A percentile compares a stretch with the other conserved stretches of the same genome.
phyloP scores from a whole-genome alignment of 2,888 invertebrate species.

The Leptarthrus brevirostris region DNA sequence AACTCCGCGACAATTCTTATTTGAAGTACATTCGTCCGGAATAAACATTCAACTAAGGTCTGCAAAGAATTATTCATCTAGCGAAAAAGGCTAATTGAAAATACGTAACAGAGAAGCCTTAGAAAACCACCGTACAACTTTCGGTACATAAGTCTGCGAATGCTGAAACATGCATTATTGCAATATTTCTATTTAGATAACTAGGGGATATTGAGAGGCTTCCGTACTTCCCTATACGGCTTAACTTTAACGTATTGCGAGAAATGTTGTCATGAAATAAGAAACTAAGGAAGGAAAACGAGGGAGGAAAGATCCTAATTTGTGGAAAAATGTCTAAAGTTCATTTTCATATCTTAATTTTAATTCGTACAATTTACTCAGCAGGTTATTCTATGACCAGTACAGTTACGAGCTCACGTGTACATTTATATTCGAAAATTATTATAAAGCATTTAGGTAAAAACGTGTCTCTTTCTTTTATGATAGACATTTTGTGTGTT shows the following conservation, averaged over 20 bases:
- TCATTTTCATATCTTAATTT: no score
- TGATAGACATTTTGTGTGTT: no score
- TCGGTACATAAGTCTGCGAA: slow-evolving; percentile 3
- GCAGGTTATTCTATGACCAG: no score
- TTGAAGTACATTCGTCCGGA: slow-evolving; percentile 22
- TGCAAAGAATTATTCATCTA: not conserved
- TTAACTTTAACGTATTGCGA: not conserved
- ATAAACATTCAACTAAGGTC: slow-evolving; percentile 24
- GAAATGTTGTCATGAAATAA: no score
- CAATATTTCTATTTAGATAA: not conserved
- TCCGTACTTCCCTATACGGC: not conserved
- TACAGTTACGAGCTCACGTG: no score
- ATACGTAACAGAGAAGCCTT: slow-evolving; percentile 6
- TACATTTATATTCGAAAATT: no score
- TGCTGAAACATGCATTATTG: slow-evolving; percentile 15
- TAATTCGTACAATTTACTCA: no score
- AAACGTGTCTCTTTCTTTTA: no score
- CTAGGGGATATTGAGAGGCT: not conserved
- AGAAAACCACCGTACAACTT: slow-evolving; percentile 8
- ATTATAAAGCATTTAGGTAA: no score
- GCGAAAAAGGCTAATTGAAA: not conserved
- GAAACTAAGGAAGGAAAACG: no score
- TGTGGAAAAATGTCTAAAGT: no score
- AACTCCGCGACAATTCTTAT: slow-evolving; percentile 1
- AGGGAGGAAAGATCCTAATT: no score